phyloP scores from a whole-genome alignment of 2,797 vertebrate species.

The Calcarius lapponicus region DNA sequence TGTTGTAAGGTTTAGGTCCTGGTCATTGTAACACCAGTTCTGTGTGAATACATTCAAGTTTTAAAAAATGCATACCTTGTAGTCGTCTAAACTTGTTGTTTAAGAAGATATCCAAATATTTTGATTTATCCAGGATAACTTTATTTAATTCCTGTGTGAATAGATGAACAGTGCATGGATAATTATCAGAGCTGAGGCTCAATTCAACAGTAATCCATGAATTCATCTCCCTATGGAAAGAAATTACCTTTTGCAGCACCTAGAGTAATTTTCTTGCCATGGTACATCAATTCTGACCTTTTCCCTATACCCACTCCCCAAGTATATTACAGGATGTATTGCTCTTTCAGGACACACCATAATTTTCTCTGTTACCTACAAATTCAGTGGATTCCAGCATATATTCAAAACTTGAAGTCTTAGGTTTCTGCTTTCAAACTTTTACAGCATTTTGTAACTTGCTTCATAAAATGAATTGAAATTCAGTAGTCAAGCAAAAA shows the following conservation, averaged over 20 bases:
- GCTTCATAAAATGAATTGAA: neutral
- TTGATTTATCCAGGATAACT: neutral
- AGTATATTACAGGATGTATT: neutral
- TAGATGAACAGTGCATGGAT: neutral
- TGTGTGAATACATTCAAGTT: neutral
- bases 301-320: neutral
- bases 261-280: neutral
- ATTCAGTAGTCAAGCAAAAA: neutral
- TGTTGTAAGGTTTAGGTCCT: neutral
- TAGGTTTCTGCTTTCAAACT: neutral
- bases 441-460: neutral
- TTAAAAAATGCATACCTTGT: neutral
- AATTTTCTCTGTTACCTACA: neutral
- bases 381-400: neutral
- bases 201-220: neutral
- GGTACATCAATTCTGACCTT: slow-evolving; percentile 29
- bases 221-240: neutral
- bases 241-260: neutral
- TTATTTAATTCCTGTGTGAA: neutral
- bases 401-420: neutral
- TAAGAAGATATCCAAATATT: neutral
- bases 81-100: neutral
- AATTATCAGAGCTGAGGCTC: neutral
- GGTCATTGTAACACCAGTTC: fast-evolving
- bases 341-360: neutral